Base-by-base conservation (phyloP, 92 coral and sea anemone species). In the Palythoa caribaeorum region DNA sequence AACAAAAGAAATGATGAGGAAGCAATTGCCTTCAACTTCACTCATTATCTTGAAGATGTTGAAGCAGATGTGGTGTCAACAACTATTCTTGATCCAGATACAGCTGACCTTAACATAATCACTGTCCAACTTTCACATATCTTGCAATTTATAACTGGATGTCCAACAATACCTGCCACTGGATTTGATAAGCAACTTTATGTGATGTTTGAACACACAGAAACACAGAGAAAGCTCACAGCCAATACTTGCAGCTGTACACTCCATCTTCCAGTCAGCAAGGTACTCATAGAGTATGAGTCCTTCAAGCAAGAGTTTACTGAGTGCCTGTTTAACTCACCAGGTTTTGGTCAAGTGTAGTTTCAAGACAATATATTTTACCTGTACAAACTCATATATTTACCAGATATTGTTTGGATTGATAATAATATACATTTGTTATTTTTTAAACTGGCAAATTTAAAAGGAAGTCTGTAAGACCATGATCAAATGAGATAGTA, bases 11-110 rank as follows among this genome's bases (percentile, higher is more conserved):
- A 39, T 17, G 85, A 88, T 89, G 92, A 89, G 68, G 94, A 92
- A 92, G 92, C 92, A 73, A 92, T 89, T 44, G 94, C 94, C 77
- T 92, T 92, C 79, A 92, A 92, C 91, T 92, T 92, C 65, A 89
- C 94, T 57, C 92, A 89, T 74, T 92, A 79, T 80, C 92, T 92
- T 81, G 94, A 92, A 92, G 90, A 92, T 92, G 90, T 92, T 78
- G 94, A 88, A 86, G 90, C 88, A 68, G 80, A 85, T 75, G 44
- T 38, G 75, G 91, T 92, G 86, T 55, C 90, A 39, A 84, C 90
- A 62, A 89, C 74, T 15, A 87, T 89, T 84, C 92, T 92, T 53
- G 90, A 92, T 76, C 92, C 94, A 78, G 92, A 89, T 55, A 92
- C 92, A 48, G 83, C 66, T 72, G 91, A 74, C 15, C 66, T 88